Evolutionary conservation across 2,113 vertebrate species (phyloP), one percentile per base, ranked within the genome.

Genomic region (Nannobrachium achirus): DNA sequence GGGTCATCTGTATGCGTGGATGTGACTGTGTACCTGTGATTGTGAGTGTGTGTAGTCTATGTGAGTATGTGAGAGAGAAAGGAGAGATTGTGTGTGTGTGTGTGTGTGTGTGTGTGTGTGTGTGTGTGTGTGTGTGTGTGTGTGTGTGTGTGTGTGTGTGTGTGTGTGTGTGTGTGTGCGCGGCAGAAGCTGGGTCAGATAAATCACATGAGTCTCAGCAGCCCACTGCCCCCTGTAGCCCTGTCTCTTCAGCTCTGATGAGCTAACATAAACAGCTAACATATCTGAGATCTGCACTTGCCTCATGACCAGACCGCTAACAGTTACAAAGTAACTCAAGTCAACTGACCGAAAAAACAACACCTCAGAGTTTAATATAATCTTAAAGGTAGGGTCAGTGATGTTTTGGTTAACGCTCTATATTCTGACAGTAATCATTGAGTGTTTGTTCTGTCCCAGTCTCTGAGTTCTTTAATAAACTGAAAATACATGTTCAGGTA

Each of bases 131-230:
- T 75, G 51, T 73, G 39, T 41, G 38, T 42, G 39, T 51, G 39
- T 55, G 40, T 10, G 51, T 42, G 49, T 41, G 52, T 38, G 42
- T 39, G 44, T 48, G 45, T 49, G 45, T 63, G 19, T 63, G 45
- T 63, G 45, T 63, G 45, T 49, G 20, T 63, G 60, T 49, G 13
- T 68, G 45, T 57, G 33, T n/a, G 33, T 25, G 19, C 8, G 79
- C 85, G 83, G 73, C 81, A 69, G 62, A 76, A 62, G 40, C 73
- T 71, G 65, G 59, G 63, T 81, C 80, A 83, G 81, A 83, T 75
- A 69, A 89, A 89, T 89, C 86, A 86, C 87, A 91, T 89, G 89
- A 86, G 73, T 83, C 70, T 79, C 73, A 73, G 78, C 65, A 81
- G 71, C 83, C 73, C 51, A 48, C 73, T 85, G 80, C 66, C 7